phyloP scores from a whole-genome alignment of 2,888 invertebrate genomes.

The Machimus rusticus region DNA sequence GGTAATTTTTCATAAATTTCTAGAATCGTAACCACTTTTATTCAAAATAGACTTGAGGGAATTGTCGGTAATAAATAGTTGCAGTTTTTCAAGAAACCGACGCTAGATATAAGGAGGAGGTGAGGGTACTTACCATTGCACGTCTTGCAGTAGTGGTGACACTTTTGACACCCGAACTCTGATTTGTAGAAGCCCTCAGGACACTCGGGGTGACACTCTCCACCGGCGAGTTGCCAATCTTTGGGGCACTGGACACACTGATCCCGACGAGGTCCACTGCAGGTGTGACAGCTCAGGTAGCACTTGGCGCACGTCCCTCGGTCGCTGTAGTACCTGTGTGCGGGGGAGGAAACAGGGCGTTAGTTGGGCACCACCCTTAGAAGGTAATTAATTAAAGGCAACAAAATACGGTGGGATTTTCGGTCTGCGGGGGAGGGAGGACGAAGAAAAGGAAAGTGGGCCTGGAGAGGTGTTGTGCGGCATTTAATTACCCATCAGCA shows the following conservation, averaged over 20 bases:
- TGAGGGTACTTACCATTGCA: constrained; percentile 72
- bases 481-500: constrained; percentile 68
- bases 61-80: no score
- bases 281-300: constrained; percentile 84
- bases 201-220: constrained; percentile 85
- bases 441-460: constrained; percentile 1
- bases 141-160: constrained; percentile 87
- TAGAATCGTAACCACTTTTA: no score
- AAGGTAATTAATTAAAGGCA: not conserved
- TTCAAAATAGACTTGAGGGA: no score
- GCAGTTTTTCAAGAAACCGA: not conserved
- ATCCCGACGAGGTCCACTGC: constrained; percentile 82
- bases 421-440: not conserved
- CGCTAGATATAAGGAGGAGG: not conserved
- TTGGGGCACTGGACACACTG: constrained; percentile 85
- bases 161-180: constrained; percentile 83
- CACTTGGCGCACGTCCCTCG: constrained; percentile 83
- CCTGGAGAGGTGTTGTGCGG: constrained; percentile 27
- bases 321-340: constrained; percentile 82
- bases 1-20: no score
- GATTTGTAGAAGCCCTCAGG: constrained; percentile 87
- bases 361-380: not conserved
- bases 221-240: constrained; percentile 82
- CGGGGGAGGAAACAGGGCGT: not conserved
- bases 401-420: not conserved